Base-by-base conservation (phyloP, 2,797 vertebrate species). In the Tauraco hartlaubi region DNA sequence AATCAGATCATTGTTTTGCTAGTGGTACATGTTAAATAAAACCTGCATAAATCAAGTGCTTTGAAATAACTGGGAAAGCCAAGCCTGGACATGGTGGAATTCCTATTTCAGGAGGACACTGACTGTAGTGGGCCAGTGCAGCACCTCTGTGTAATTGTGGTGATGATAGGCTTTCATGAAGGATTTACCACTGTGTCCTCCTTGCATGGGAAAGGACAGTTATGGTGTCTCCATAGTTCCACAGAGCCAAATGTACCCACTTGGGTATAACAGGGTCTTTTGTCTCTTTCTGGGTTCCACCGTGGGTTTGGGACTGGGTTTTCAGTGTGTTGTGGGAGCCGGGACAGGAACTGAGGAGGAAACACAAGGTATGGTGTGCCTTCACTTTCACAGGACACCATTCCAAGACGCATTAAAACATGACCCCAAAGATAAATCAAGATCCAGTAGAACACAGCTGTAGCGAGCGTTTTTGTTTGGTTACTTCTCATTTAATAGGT, bases 1-100 rank as follows among this genome's bases (percentile, higher is more conserved):
- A 78, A 84, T 55, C 28, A 49, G 33, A 64, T 88, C 29, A 43
- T 41, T 84, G 58, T 90, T 80, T 84, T 78, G n/a, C 46, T 58
- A 81, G 23, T 43, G 72, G 52, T n/a, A 66, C 33, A 25, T 12
- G 23, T 88, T 85, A 74, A 94, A 91, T 63, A 91, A 94, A 85
- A 67, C 18, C 44, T 90, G 35, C 7, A 64, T 46, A 69, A 71
- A 52, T 63, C 39, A 76, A 28, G 9, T 20, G 4, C 9, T 73
- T 79, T 56, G 44, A 49, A 92, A 56, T 13, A 90, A 5, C 16
- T 59, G 26, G 37, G 15, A 71, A 89, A 83, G 13, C 11, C 13
- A 74, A 11, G 19, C 7, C 39, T 3, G 4, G 21, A 23, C 0
- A 0, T 20, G 20, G 20, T 66, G 3, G 23, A 73, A 33, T 20